A percentile compares a stretch with the other conserved stretches of the same genome.
phyloP scores from a whole-genome alignment of 2,113 vertebrate species.

The human (Homo sapiens) region GRCh38 chr1:246837501-246838000 shows the following conservation, averaged over 20 bases:
- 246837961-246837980: neutral
- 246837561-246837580: neutral
- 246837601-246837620: accelerated
- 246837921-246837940: neutral
- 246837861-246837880: accelerated
- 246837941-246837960: neutral
- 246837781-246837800: neutral
- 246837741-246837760: neutral
- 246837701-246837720: neutral
- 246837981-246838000: neutral
- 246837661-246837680: neutral
- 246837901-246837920: neutral
- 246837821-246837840: accelerated
- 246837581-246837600: too few relatives aligned
- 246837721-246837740: neutral
- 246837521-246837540: neutral
- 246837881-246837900: neutral
- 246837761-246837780: neutral
- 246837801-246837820: neutral
- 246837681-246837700: neutral
- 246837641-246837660: neutral
- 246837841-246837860: neutral
- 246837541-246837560: neutral
- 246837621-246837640: neutral
- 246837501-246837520: neutral